A percentile compares a stretch with the other conserved stretches of the same genome.
Conservation (phyloP, 1,140 invertebrate species). For the Nephila pilipes region DNA sequence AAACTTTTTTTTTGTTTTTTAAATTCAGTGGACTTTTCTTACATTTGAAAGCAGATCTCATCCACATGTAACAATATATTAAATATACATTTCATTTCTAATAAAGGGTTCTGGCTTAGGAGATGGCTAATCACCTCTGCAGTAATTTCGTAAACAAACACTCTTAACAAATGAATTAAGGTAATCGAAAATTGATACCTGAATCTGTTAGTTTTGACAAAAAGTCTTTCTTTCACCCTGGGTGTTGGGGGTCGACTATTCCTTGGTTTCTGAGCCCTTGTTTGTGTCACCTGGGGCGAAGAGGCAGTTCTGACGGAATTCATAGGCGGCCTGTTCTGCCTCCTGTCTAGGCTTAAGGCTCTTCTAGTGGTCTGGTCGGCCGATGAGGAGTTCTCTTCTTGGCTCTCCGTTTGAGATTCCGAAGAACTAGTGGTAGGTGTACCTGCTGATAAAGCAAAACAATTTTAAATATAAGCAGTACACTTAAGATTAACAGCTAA, state of each 20-base stretch:
- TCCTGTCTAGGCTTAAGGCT: conserved; percentile 44
- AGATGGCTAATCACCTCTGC: too few species aligned
- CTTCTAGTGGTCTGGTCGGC: background rate
- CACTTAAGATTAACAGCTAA: too few species aligned
- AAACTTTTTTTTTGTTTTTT: too few species aligned
- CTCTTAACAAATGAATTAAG: too few species aligned
- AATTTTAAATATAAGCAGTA: too few species aligned
- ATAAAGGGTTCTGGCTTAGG: too few species aligned
- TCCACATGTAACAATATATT: too few species aligned
- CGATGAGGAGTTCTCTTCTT: background rate
- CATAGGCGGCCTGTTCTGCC: background rate
- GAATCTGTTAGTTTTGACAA: conserved; percentile 14
- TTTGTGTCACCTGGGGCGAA: background rate
- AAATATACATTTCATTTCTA: too few species aligned
- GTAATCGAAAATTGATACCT: background rate
- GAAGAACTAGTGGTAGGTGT: conserved; percentile 32
- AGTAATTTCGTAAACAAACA: too few species aligned
- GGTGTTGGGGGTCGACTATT: conserved; percentile 48
- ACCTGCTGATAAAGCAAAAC: background rate
- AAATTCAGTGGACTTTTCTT: too few species aligned
- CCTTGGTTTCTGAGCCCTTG: background rate
- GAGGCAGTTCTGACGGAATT: background rate
- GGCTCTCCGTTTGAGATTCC: conserved; percentile 20
- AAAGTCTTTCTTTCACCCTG: conserved; percentile 52
- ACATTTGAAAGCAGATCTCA: too few species aligned